Conservation (phyloP, 2,888 invertebrate genomes). For the Epinotia nisella region DNA sequence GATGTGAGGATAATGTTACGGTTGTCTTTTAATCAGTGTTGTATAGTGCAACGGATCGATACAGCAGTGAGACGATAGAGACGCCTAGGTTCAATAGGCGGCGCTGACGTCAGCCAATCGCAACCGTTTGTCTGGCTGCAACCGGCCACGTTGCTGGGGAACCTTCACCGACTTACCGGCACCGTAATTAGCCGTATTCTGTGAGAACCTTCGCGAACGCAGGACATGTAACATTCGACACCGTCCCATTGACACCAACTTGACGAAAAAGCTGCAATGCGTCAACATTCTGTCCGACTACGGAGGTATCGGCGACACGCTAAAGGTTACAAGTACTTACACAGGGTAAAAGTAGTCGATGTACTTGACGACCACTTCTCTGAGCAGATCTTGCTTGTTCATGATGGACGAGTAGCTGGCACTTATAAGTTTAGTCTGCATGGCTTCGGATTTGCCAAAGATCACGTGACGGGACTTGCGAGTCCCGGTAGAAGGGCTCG, state of each 20-base stretch:
- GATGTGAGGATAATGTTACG: conserved; percentile 17
- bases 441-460: conserved; percentile 71
- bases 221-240: conserved; percentile 36
- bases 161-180: conserved; percentile 83
- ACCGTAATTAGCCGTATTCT: conserved; percentile 69
- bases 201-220: conserved; percentile 68
- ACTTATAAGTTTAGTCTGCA: conserved; percentile 85
- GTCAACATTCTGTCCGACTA: conserved; percentile 54
- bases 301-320: conserved; percentile 47
- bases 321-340: conserved; percentile 82
- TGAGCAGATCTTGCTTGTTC: conserved; percentile 87
- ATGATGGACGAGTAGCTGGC: conserved; percentile 87
- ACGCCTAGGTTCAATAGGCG: conserved; percentile 72
- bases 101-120: conserved; percentile 75
- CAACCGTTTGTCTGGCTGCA: conserved; percentile 72
- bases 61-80: conserved; percentile 70
- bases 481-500: conserved; percentile 68
- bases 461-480: conserved; percentile 66
- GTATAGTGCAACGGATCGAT: conserved; percentile 78
- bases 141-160: conserved; percentile 71
- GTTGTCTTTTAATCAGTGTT: conserved; percentile 52
- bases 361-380: conserved; percentile 89
- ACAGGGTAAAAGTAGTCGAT: conserved; percentile 89
- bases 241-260: conserved; percentile 36
- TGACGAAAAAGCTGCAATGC: conserved; percentile 65